Evolutionary conservation across 1,140 invertebrate genomes (phyloP).

Genomic region (Pantala flavescens): DNA sequence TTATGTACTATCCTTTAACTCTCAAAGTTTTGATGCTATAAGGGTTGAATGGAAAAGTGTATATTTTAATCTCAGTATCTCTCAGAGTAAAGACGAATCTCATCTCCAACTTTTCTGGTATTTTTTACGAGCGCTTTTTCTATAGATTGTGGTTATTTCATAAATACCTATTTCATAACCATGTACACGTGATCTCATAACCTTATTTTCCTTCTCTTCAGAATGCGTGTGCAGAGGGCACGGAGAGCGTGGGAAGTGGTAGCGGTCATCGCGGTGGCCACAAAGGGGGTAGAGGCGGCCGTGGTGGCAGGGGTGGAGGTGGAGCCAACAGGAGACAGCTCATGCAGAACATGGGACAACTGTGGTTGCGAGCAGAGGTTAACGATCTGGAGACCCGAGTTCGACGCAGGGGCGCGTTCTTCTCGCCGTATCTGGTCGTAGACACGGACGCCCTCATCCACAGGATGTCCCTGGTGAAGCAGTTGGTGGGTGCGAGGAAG

Average conservation of each 20-base stretch:
- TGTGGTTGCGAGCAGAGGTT: constrained; percentile 65
- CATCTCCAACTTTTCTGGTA: too few species aligned
- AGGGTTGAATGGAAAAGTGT: too few species aligned
- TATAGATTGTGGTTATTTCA: too few species aligned
- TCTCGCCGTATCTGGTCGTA: constrained; percentile 65
- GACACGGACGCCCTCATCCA: constrained; percentile 60
- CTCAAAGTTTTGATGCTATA: too few species aligned
- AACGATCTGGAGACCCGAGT: constrained; percentile 50
- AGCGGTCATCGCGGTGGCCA: background rate
- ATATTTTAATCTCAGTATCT: too few species aligned
- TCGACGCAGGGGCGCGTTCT: constrained; percentile 28
- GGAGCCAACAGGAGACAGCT: constrained; percentile 29
- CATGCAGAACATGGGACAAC: constrained; percentile 62
- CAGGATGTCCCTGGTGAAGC: constrained; percentile 62
- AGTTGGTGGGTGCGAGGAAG: constrained; percentile 59
- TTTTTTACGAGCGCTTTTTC: too few species aligned
- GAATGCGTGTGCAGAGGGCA: background rate
- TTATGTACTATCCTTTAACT: too few species aligned
- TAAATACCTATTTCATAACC: too few species aligned
- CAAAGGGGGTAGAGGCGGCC: background rate
- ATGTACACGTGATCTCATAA: too few species aligned
- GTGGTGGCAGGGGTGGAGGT: background rate
- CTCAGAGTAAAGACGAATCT: too few species aligned
- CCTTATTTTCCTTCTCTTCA: too few species aligned
- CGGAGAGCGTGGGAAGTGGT: background rate